Evolutionary conservation across 2,113 vertebrate genomes (phyloP).

Genomic region (Bubo blakistoni): DNA sequence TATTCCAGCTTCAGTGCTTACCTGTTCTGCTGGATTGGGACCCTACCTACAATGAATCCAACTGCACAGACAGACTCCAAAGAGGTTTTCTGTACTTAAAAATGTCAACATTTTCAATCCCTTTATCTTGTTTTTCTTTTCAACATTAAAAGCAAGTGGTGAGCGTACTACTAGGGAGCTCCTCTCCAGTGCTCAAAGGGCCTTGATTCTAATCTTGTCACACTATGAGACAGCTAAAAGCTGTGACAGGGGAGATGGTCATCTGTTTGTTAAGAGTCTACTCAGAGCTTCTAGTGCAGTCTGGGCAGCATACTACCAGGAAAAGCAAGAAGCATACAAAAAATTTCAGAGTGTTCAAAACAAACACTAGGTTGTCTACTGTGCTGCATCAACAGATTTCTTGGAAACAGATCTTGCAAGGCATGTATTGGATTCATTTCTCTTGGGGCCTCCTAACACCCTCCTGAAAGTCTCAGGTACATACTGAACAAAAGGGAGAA

Average conservation of each 20-base stretch:
- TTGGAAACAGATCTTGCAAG: not conserved
- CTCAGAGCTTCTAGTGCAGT: not conserved
- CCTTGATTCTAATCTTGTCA: not conserved
- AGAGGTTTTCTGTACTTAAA: not conserved
- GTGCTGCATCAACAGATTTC: not conserved
- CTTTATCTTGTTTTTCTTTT: not conserved
- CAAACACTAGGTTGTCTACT: not conserved
- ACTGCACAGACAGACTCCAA: not conserved
- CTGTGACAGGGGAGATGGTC: not conserved
- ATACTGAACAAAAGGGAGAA: not conserved
- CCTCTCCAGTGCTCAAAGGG: not conserved
- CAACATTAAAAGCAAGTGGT: not conserved
- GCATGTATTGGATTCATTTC: not conserved
- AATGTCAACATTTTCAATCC: not conserved
- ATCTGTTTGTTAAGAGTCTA: not conserved
- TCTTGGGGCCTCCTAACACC: not conserved
- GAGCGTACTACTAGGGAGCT: not conserved
- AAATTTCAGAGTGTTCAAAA: not conserved
- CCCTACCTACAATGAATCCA: not conserved
- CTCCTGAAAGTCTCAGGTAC: not conserved
- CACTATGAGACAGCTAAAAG: not conserved
- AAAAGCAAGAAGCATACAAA: not conserved
- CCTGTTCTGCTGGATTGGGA: not conserved
- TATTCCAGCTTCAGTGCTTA: not conserved
- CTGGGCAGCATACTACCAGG: not conserved